Evolutionary conservation across 2,797 vertebrate genomes (phyloP).

Genomic region (Buceros bicornis): DNA sequence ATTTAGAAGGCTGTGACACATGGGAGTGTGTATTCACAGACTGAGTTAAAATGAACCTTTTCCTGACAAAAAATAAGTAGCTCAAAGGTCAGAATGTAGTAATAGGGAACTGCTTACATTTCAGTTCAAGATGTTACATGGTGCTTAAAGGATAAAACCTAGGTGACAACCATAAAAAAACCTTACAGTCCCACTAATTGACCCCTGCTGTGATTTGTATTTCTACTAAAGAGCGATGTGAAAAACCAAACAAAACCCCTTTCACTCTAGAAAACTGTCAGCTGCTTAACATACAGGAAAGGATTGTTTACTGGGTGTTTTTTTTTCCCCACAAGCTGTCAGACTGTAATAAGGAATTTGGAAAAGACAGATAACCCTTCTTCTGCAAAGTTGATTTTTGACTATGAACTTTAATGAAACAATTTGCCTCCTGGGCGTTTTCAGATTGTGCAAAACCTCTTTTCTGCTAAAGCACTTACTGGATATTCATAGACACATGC

Average conservation of each 20-base stretch:
- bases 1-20: not conserved
- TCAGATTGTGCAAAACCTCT: slow-evolving; percentile 1
- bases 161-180: not conserved
- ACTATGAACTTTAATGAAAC: slow-evolving; percentile 53
- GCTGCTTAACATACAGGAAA: not conserved
- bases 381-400: slow-evolving; percentile 54
- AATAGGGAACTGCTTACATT: not conserved
- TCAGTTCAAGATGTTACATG: not conserved
- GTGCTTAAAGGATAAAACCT: slow-evolving; percentile 17
- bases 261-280: not conserved
- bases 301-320: slow-evolving; percentile 18
- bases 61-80: not conserved
- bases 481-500: not conserved
- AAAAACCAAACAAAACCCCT: not conserved
- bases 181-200: slow-evolving; percentile 37
- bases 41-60: not conserved
- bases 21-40: not conserved
- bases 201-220: slow-evolving; percentile 35
- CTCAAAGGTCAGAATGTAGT: not conserved
- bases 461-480: not conserved
- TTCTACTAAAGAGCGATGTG: slow-evolving; percentile 18
- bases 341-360: slow-evolving; percentile 24
- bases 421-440: slow-evolving; percentile 59
- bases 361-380: slow-evolving; percentile 57
- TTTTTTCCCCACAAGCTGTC: not conserved